Percentiles rank a stretch among this genome's conserved stretches.
These are phyloP conservation scores for Cynopterus brachyotis DNA, from an alignment of 2,113 vertebrate species.

Conservation along the genomic window DNA sequence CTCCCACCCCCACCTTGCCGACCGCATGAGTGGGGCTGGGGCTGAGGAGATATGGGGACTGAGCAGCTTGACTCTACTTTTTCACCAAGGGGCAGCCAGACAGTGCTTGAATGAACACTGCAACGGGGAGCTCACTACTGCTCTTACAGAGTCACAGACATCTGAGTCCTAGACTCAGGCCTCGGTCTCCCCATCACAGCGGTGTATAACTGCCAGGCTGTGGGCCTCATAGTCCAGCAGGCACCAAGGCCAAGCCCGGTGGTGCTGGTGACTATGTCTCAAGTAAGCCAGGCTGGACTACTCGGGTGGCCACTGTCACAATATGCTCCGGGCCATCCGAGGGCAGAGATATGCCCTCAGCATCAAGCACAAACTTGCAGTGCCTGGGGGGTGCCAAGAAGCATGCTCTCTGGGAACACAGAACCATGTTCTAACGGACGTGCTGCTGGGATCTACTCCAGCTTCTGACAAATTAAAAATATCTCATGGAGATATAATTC, in stretches of 20 bases:
- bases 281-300: not conserved
- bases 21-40: not conserved
- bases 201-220: not conserved
- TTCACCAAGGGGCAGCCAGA: not conserved
- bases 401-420: not conserved
- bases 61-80: not conserved
- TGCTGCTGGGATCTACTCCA: not conserved
- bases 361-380: no score
- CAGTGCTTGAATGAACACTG: fast-evolving
- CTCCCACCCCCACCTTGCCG: fast-evolving
- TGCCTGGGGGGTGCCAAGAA: not conserved
- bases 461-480: not conserved
- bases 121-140: not conserved
- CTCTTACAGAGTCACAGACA: not conserved
- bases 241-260: not conserved
- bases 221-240: not conserved
- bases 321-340: not conserved
- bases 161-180: not conserved
- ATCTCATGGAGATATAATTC: not conserved
- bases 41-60: no score
- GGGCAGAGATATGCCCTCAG: not conserved
- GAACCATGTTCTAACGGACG: not conserved
- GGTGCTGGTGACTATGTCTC: not conserved
- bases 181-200: no score
- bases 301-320: no score